Evolutionary conservation across 2,888 invertebrate genomes (phyloP).

Genomic region (Anticlea derivata): DNA sequence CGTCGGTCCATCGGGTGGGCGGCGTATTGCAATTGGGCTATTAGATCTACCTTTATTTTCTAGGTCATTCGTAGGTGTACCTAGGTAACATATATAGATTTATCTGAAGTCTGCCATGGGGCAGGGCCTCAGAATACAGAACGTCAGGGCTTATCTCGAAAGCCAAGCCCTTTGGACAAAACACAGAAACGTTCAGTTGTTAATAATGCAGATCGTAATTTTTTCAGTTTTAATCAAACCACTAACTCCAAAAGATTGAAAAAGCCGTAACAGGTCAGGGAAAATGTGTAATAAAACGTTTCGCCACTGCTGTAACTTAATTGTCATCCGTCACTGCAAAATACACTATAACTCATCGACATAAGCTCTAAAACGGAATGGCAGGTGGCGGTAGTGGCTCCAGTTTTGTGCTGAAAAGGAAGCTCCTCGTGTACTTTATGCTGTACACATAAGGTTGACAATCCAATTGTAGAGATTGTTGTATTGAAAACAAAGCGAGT

Average conservation of each 20-base stretch:
- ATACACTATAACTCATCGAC: not conserved
- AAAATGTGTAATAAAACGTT: slow-evolving; percentile 24
- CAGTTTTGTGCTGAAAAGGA: not conserved
- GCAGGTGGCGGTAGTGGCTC: not conserved
- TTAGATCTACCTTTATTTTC: too few relatives aligned
- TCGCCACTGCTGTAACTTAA: slow-evolving; percentile 12
- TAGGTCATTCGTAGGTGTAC: too few relatives aligned
- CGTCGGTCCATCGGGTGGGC: too few relatives aligned
- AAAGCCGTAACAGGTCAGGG: slow-evolving; percentile 8
- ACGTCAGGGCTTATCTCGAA: too few relatives aligned
- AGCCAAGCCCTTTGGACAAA: too few relatives aligned
- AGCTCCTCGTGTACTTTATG: not conserved
- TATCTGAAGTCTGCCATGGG: too few relatives aligned
- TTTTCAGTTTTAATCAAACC: not conserved
- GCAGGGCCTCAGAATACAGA: too few relatives aligned
- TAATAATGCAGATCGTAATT: too few relatives aligned
- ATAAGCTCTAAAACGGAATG: not conserved
- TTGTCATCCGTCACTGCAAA: slow-evolving; percentile 3
- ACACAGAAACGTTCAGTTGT: too few relatives aligned
- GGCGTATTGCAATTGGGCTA: too few relatives aligned
- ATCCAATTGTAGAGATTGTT: not conserved
- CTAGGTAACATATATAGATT: too few relatives aligned
- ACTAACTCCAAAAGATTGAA: slow-evolving; percentile 2
- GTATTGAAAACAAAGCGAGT: slow-evolving; percentile 4
- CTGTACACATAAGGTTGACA: slow-evolving; percentile 7